These are phyloP conservation scores for Botrylloides violaceus DNA, from an alignment of 23 tunicate genomes.

Conservation along the genomic window DNA sequence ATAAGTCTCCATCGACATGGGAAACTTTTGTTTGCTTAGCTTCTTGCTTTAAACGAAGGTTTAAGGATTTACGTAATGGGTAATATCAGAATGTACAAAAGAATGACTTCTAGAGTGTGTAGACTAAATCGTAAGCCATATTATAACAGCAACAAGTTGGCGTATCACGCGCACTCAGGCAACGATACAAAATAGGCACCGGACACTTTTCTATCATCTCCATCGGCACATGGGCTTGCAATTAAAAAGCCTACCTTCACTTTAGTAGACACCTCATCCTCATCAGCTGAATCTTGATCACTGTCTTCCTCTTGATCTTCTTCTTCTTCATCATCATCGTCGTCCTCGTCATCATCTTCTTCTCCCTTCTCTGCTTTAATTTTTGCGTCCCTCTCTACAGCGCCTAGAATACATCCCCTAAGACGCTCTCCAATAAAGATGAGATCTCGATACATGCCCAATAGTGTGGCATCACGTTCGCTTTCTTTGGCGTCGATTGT, in stretches of 20 bases:
- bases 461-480: conserved; percentile 23
- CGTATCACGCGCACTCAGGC: too few species aligned
- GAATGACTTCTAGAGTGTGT: too few species aligned
- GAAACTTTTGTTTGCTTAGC: too few species aligned
- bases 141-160: too few species aligned
- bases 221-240: too few species aligned
- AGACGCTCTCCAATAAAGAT: conserved; percentile 37
- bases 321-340: conserved; percentile 55
- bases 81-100: too few species aligned
- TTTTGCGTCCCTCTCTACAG: conserved; percentile 45
- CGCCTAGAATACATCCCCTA: conserved; percentile 36
- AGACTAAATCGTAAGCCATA: too few species aligned
- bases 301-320: conserved; percentile 40
- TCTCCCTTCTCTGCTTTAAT: conserved; percentile 47
- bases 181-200: too few species aligned
- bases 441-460: conserved; percentile 52
- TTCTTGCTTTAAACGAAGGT: too few species aligned
- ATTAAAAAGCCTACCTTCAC: conserved; percentile 4
- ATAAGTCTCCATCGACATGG: too few species aligned
- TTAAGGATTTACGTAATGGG: too few species aligned
- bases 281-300: conserved; percentile 33
- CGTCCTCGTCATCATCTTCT: conserved; percentile 34
- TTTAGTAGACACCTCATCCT: conserved; percentile 10
- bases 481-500: conserved; percentile 53
- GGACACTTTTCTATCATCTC: too few species aligned